Percentiles rank a stretch among this genome's conserved stretches.
Evolutionary conservation across 2,113 vertebrate genomes (phyloP).

Genomic region (Phrynosoma blainvillii): DNA sequence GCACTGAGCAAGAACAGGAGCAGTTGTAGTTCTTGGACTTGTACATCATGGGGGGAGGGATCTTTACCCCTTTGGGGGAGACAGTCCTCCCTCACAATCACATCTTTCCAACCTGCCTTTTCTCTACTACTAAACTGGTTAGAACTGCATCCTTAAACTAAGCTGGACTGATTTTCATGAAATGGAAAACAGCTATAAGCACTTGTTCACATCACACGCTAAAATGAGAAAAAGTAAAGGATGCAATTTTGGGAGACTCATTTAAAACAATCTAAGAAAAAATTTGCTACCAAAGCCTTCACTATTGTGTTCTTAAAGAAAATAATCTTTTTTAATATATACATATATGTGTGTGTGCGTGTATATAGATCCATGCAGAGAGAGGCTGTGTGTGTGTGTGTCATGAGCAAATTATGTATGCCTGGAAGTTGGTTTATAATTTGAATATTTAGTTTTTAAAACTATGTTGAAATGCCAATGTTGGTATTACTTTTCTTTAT

Average conservation of each 20-base stretch:
- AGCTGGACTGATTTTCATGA: constrained; percentile 48
- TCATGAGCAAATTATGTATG: constrained; percentile 26
- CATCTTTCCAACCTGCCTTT: constrained; percentile 36
- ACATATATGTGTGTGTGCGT: background rate
- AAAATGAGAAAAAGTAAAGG: constrained; percentile 57
- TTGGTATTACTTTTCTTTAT: constrained; percentile 22
- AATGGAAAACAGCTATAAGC: constrained; percentile 7
- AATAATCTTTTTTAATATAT: constrained; percentile 56
- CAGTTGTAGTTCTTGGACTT: constrained; percentile 53
- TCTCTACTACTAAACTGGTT: constrained; percentile 35
- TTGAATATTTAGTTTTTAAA: constrained; percentile 60
- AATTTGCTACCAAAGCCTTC: constrained; percentile 77
- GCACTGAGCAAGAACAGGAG: constrained; percentile 75
- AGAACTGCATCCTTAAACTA: constrained; percentile 64
- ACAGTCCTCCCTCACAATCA: constrained; percentile 50
- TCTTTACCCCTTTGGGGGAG: background rate
- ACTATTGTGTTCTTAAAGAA: constrained; percentile 59
- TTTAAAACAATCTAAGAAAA: constrained; percentile 44
- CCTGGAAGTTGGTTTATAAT: constrained; percentile 53
- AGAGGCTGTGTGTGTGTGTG: background rate
- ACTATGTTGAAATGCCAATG: constrained; percentile 53
- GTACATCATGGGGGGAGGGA: background rate
- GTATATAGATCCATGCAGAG: constrained; percentile 27
- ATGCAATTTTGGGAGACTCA: constrained; percentile 67
- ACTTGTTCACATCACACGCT: constrained; percentile 41